Evolutionary conservation across 2,888 invertebrate species (phyloP).

Genomic region (Erynnis tages): DNA sequence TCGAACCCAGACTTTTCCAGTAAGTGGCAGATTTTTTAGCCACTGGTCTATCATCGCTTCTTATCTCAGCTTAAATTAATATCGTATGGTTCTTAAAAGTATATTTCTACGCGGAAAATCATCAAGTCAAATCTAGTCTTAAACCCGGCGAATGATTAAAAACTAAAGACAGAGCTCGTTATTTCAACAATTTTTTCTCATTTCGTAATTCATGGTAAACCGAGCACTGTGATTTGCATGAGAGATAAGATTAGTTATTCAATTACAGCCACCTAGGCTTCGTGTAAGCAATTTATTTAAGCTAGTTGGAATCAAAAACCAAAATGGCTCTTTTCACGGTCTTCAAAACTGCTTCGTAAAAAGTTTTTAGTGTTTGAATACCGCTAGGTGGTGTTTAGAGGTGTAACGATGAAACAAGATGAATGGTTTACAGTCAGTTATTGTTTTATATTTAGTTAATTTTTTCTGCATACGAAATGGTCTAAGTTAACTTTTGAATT

Average conservation of each 20-base stretch:
- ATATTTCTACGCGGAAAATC: too few relatives aligned
- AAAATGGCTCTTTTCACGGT: slow-evolving; percentile 15
- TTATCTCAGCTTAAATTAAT: too few relatives aligned
- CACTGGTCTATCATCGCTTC: too few relatives aligned
- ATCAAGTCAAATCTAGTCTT: too few relatives aligned
- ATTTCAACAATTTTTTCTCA: neutral
- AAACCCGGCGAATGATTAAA: too few relatives aligned
- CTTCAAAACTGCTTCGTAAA: slow-evolving; percentile 5
- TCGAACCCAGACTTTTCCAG: too few relatives aligned
- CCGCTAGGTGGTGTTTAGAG: slow-evolving; percentile 7
- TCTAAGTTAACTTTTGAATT: too few relatives aligned
- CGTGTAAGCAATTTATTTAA: neutral
- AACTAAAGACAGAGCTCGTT: neutral
- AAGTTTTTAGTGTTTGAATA: slow-evolving; percentile 1
- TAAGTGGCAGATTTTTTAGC: too few relatives aligned
- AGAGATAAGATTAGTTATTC: slow-evolving; percentile 3
- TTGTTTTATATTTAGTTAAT: neutral
- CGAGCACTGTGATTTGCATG: neutral
- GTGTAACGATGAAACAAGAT: slow-evolving; percentile 7
- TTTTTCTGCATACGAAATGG: too few relatives aligned
- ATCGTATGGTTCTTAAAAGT: too few relatives aligned
- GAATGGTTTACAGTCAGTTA: neutral
- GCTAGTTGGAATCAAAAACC: slow-evolving; percentile 1
- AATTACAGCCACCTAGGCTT: neutral
- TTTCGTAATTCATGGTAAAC: neutral